Evolutionary conservation across 2,888 invertebrate species (phyloP), one percentile per base, ranked within the genome.

Genomic region (Epinotia bilunana): DNA sequence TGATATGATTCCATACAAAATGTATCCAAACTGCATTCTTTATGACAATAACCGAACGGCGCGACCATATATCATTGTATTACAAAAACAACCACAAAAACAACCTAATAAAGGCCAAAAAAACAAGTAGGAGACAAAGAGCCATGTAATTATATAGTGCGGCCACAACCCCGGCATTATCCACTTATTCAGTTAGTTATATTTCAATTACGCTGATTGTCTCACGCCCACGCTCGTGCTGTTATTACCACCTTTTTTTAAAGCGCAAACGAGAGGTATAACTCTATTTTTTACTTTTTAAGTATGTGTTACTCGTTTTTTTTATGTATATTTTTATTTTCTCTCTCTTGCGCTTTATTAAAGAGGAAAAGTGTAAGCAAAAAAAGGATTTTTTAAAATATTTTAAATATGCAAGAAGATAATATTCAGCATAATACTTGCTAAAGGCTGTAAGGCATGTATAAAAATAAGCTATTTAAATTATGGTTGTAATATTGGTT

Each of bases 91-190:
- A 68, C 68, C 68, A 68, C 67, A 69, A 60, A 68, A 69, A 69
- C 69, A n/a, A 28, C 60, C 58, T 69, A 69, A 69, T 69, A 69
- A 69, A 60, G 23, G 75, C 69, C 3, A 28, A 62, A 76, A 68
- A 75, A 79, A 73, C 76, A 77, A 78, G 53, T 28, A 23, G 23
- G 28, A 55, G 9, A 60, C 60, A 69, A 9, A 69, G 60, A 58
- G 46, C 2, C 9, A 16, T 43, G 69, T 81, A 83, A 84, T 84
- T 83, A 83, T 82, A 83, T 78, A 78, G 84, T 73, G 84, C 70
- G 73, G 85, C 72, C 83, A 81, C 79, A 82, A 83, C 82, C 82
- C 77, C 81, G 81, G n/a, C 82, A 86, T 87, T 86, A 86, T 84
- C 80, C 80, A 77, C 84, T 85, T 84, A 82, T 82, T 78, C 79